Base-by-base conservation (phyloP, 2,113 vertebrate species). In the Quiscalus mexicanus region DNA sequence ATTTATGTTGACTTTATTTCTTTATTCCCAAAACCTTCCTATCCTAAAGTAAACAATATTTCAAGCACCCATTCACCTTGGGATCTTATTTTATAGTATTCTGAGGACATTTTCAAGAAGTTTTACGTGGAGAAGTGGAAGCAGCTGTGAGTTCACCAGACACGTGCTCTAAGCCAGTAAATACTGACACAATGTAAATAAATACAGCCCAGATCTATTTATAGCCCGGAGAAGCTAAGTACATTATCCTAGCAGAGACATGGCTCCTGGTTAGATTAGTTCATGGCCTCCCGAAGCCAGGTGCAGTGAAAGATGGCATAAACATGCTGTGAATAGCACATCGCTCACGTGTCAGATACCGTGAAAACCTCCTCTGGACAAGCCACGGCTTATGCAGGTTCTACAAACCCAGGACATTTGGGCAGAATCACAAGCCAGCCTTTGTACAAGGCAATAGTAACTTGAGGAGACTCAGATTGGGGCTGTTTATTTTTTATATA, bases 331-430 rank as follows among this genome's bases (percentile, higher is more conserved):
- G 25, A 31, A 8, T 6, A 84, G 35, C 35, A 62, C 15, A 15
- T 9, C 18, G 64, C 30, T 45, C 16, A 10, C 0, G 0, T 5
- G 39, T 35, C 7, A 2, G 14, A 25, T 6, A 47, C 10, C 37
- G 23, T 0, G 0, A 87, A 87, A 79, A 68, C 5, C 8, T 47
- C 12, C 41, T 22, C 47, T 28, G 28, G 44, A 59, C 23, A 59
- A 87, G 49, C 19, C 22, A 37, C 1, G 1, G 30, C 20, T 65
- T 84, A 31, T 12, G 41, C 12, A 74, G 18, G 13, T 59, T 59
- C 45, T 10, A 45, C 3, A 78, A 49, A 50, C 35, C 5, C 2
- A 22, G 55, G 63, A 58, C 50, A 63, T 27, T 24, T 30, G 23
- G 14, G 19, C 10, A 41, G 76, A 86, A 35, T 3, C 49, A 77